Conservation (phyloP, 2,888 invertebrate genomes). For the Parnassius glacialis region DNA sequence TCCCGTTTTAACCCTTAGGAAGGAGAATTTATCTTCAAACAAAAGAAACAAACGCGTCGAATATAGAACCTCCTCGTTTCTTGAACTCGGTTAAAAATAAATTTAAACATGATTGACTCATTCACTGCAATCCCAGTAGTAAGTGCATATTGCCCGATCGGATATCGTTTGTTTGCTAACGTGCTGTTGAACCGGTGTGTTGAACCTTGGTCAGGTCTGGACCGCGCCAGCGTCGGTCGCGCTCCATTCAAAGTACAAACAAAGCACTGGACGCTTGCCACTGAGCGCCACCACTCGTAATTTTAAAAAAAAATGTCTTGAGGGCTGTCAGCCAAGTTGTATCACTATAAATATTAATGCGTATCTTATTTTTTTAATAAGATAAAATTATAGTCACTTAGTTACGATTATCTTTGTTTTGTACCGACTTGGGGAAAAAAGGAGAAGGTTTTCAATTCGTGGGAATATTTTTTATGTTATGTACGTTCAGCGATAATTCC, state of each 20-base stretch:
- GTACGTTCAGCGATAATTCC: too few relatives aligned
- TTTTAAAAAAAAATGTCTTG: neutral
- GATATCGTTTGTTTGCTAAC: conserved; percentile 37
- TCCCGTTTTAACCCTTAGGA: too few relatives aligned
- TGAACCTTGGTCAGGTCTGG: conserved; percentile 42
- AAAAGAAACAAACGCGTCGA: too few relatives aligned
- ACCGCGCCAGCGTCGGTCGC: conserved; percentile 22
- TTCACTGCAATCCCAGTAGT: neutral
- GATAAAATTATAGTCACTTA: too few relatives aligned
- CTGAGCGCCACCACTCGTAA: conserved; percentile 35
- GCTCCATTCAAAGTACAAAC: conserved; percentile 38
- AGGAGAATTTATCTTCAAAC: too few relatives aligned
- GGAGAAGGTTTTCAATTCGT: too few relatives aligned
- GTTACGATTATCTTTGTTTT: too few relatives aligned
- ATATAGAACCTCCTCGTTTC: too few relatives aligned
- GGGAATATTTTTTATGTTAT: too few relatives aligned
- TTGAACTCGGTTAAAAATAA: too few relatives aligned
- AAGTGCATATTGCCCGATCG: conserved; percentile 7
- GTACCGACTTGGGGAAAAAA: too few relatives aligned
- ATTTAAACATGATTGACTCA: neutral
- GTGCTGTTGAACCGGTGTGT: conserved; percentile 49
- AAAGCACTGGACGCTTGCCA: conserved; percentile 27
- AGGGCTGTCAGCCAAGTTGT: neutral
- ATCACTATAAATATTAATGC: neutral
- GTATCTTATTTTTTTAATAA: neutral